A percentile compares a stretch with the other conserved stretches of the same genome.
These are phyloP conservation scores for Tachycineta bicolor DNA, from an alignment of 2,113 vertebrate species.

Conservation along the genomic window DNA sequence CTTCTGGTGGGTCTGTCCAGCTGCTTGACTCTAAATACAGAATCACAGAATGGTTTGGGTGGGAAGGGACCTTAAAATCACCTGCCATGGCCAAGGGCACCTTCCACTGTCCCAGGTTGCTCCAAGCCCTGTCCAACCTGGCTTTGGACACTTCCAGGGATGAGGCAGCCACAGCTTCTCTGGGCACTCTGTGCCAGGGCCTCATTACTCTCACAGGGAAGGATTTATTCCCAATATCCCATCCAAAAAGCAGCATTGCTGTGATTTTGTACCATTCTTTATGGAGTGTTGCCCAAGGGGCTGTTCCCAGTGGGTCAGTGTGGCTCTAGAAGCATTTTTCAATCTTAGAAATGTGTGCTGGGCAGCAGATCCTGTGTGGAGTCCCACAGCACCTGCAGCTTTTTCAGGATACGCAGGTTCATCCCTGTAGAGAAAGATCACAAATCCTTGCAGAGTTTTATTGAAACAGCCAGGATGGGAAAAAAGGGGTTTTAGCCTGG, in stretches of 20 bases:
- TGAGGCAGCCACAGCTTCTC: neutral
- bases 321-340: neutral
- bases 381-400: neutral
- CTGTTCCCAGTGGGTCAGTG: neutral
- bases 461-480: neutral
- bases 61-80: neutral
- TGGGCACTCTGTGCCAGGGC: neutral
- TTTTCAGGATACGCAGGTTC: neutral
- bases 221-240: neutral
- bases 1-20: neutral
- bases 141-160: neutral
- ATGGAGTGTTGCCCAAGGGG: rapidly evolving
- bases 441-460: neutral
- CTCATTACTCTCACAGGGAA: neutral
- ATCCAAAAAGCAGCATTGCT: neutral
- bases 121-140: neutral
- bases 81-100: neutral
- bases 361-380: neutral
- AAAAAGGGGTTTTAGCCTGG: rapidly evolving
- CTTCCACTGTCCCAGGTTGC: rapidly evolving
- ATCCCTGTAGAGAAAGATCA: neutral
- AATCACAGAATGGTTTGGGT: neutral
- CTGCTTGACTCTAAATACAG: neutral
- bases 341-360: neutral
- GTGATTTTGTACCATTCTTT: neutral